A percentile compares a stretch with the other conserved stretches of the same genome.
Conservation (phyloP, 2,113 vertebrate genomes). For the Anseranas semipalmata region DNA sequence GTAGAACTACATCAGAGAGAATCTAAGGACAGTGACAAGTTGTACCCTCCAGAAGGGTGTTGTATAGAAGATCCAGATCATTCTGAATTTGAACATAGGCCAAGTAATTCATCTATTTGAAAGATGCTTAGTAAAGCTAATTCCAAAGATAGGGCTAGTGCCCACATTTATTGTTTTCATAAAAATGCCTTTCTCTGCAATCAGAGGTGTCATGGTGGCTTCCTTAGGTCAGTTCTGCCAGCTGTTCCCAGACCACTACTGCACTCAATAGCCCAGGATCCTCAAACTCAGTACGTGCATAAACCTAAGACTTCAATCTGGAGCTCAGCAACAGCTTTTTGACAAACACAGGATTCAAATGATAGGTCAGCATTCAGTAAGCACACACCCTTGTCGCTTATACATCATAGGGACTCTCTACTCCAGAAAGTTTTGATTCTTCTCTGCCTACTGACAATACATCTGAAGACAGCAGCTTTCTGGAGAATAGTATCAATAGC, state of each 20-base stretch:
- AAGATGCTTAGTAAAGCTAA: neutral
- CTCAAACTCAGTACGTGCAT: neutral
- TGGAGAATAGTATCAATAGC: neutral
- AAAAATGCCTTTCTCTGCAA: neutral
- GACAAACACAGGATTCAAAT: neutral
- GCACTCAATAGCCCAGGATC: neutral
- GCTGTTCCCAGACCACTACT: neutral
- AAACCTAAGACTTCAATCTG: neutral
- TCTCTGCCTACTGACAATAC: neutral
- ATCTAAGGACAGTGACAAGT: neutral
- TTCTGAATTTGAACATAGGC: neutral
- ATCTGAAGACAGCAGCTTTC: neutral
- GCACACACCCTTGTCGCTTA: constrained; percentile 6
- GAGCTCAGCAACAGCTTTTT: neutral
- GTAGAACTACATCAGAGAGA: neutral
- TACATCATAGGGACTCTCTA: neutral
- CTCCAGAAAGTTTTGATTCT: neutral
- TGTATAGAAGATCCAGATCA: neutral
- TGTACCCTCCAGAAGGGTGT: neutral
- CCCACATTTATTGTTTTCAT: neutral
- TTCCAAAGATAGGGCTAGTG: neutral
- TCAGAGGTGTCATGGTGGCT: neutral
- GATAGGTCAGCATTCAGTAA: neutral
- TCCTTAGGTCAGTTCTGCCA: neutral
- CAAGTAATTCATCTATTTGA: neutral